Evolutionary conservation across 2,113 vertebrate species (phyloP).

Genomic region (Coptodon rendalli): DNA sequence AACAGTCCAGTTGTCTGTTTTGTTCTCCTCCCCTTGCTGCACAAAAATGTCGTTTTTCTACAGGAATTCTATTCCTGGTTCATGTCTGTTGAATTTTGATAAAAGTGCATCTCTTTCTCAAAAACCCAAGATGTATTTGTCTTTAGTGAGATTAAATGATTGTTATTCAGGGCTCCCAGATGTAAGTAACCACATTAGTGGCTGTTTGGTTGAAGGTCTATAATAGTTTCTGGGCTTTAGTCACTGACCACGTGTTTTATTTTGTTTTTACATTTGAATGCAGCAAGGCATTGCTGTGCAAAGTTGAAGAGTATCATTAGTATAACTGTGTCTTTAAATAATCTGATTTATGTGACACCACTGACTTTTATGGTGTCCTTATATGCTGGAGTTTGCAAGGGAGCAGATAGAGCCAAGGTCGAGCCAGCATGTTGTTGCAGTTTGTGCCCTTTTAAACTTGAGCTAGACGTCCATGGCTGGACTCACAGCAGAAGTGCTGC

Average conservation of each 20-base stretch:
- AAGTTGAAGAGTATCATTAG: background rate
- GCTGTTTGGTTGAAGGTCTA: background rate
- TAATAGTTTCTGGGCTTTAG: background rate
- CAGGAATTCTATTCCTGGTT: background rate
- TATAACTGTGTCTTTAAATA: background rate
- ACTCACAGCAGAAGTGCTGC: background rate
- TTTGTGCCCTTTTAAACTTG: background rate
- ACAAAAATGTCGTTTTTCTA: background rate
- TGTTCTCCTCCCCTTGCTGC: background rate
- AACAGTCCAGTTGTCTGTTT: slow-evolving; percentile 8
- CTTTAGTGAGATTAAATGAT: background rate
- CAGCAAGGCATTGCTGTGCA: background rate
- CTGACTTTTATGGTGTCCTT: background rate
- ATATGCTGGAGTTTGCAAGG: background rate
- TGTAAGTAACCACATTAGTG: background rate
- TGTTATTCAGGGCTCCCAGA: background rate
- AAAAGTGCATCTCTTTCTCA: background rate
- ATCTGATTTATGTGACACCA: background rate
- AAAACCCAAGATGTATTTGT: background rate
- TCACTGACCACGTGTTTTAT: background rate
- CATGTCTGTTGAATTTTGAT: background rate
- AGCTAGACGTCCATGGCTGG: background rate
- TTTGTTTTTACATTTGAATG: background rate
- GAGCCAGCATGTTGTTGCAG: background rate
- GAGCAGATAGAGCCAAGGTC: slow-evolving; percentile 9